Evolutionary conservation across 1,140 invertebrate species (phyloP).

Genomic region (Cecropterus lyciades): DNA sequence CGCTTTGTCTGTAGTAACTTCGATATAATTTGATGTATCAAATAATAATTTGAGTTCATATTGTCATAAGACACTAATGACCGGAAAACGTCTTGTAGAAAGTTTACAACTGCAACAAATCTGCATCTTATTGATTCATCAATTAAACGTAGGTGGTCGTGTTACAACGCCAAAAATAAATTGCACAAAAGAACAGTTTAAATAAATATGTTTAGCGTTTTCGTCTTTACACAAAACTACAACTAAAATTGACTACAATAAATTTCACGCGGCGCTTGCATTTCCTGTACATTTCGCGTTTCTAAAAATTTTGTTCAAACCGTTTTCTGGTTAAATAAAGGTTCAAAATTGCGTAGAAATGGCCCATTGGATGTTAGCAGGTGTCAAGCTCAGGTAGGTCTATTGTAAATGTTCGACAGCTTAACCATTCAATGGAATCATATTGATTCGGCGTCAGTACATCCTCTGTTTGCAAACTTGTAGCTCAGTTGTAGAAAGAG

Average conservation of each 20-base stretch:
- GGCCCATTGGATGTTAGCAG: constrained; percentile 53
- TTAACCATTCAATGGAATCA: constrained; percentile 55
- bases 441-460: constrained; percentile 52
- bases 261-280: constrained; percentile 62
- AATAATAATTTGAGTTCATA: too few species aligned
- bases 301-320: too few species aligned
- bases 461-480: constrained; percentile 41
- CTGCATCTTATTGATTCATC: too few species aligned
- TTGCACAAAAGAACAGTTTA: constrained; percentile 8
- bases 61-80: not conserved
- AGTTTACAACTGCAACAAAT: not conserved
- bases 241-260: constrained; percentile 13
- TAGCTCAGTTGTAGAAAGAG: constrained; percentile 5
- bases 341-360: constrained; percentile 6
- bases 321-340: constrained; percentile 2
- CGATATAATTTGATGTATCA: too few species aligned
- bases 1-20: too few species aligned
- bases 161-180: not conserved
- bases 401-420: constrained; percentile 56
- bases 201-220: constrained; percentile 19
- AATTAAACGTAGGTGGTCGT: constrained; percentile 14
- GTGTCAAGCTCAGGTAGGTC: constrained; percentile 70
- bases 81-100: not conserved
- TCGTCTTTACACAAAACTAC: constrained; percentile 6
- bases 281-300: constrained; percentile 30